Evolutionary conservation across 1,140 invertebrate genomes (phyloP).

Genomic region (Papilio polytes): DNA sequence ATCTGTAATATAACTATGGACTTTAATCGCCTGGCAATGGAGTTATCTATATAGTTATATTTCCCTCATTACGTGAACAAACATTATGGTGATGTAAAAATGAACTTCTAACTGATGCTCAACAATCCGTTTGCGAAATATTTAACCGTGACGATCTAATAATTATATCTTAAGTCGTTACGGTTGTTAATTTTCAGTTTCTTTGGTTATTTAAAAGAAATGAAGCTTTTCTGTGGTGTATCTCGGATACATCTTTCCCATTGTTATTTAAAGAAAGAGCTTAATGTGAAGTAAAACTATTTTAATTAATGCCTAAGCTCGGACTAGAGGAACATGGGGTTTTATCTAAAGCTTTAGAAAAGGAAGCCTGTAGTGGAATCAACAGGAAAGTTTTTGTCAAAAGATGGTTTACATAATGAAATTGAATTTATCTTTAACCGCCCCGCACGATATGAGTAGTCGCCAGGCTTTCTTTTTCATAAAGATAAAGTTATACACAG

Average conservation of each 20-base stretch:
- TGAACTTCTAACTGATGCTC: conserved; percentile 32
- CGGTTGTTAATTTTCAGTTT: conserved; percentile 29
- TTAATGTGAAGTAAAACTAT: background rate
- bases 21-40: background rate
- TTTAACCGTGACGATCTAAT: conserved; percentile 39
- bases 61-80: background rate
- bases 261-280: background rate
- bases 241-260: conserved; percentile 17
- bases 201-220: conserved; percentile 34
- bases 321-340: background rate
- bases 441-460: background rate
- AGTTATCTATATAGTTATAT: background rate
- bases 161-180: conserved; percentile 34
- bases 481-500: conserved; percentile 13
- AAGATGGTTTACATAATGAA: background rate
- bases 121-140: conserved; percentile 38
- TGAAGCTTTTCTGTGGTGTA: conserved; percentile 11
- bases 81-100: conserved; percentile 24
- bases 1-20: background rate
- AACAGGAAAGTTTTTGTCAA: background rate
- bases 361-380: background rate
- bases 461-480: conserved; percentile 11
- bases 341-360: background rate
- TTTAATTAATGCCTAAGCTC: background rate
- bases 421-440: background rate